phyloP scores from a whole-genome alignment of 23 tunicate species.

The Halocynthia aurantium region DNA sequence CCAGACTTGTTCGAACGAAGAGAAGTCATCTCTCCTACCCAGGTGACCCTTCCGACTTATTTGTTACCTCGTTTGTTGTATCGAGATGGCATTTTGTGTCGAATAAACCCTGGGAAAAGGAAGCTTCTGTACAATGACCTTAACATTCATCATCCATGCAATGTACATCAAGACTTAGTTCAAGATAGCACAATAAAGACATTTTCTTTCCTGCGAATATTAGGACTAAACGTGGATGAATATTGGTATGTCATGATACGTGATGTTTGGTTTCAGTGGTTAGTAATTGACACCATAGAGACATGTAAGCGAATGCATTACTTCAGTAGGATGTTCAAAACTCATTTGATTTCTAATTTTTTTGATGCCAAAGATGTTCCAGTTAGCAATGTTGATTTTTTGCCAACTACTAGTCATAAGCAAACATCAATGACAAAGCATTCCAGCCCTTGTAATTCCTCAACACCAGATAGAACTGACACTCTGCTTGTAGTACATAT shows the following conservation, averaged over 20 bases:
- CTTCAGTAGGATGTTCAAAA: too few relatives aligned
- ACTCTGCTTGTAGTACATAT: too few relatives aligned
- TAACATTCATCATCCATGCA: conserved; percentile 45
- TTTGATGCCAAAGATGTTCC: too few relatives aligned
- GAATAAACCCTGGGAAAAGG: conserved; percentile 8
- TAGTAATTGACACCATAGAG: too few relatives aligned
- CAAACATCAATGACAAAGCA: too few relatives aligned
- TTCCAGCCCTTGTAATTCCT: too few relatives aligned
- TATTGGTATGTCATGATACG: conserved; percentile 20
- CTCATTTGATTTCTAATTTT: too few relatives aligned
- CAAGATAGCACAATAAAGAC: neutral
- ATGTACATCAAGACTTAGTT: conserved; percentile 16
- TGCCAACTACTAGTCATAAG: too few relatives aligned
- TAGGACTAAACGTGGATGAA: conserved; percentile 16
- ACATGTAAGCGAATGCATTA: too few relatives aligned
- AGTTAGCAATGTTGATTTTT: too few relatives aligned
- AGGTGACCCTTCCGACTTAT: neutral
- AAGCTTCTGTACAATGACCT: conserved; percentile 49
- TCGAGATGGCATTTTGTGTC: conserved; percentile 8
- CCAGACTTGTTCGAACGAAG: conserved; percentile 20
- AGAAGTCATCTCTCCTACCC: conserved; percentile 8
- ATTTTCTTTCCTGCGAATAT: conserved; percentile 56
- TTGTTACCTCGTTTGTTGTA: conserved; percentile 12
- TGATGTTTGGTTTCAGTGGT: too few relatives aligned
- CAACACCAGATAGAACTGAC: too few relatives aligned